phyloP scores from a whole-genome alignment of 2,888 invertebrate genomes.

The Heteropelma amictum region DNA sequence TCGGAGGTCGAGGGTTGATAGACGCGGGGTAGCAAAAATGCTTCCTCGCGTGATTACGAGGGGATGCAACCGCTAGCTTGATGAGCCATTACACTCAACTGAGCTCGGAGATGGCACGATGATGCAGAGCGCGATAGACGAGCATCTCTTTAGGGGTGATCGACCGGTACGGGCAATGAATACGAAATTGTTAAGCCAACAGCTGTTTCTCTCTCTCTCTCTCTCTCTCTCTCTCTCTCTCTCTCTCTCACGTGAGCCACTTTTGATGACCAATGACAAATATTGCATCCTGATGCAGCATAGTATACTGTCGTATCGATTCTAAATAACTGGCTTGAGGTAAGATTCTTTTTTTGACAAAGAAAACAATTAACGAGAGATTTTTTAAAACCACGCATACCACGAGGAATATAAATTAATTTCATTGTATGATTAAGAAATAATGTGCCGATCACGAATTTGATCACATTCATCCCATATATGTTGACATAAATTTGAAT shows the following conservation, averaged over 20 bases:
- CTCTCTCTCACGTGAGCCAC: not conserved
- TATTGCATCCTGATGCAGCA: not conserved
- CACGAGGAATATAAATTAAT: too few species aligned
- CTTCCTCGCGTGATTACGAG: constrained; percentile 50
- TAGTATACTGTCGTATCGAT: too few species aligned
- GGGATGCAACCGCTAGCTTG: constrained; percentile 53
- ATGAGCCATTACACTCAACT: constrained; percentile 64
- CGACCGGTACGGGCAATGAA: constrained; percentile 69
- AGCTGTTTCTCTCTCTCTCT: not conserved
- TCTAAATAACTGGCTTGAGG: too few species aligned
- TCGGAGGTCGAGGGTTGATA: constrained; percentile 41
- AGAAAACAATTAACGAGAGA: not conserved
- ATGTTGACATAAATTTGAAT: too few species aligned
- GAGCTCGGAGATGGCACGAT: constrained; percentile 41
- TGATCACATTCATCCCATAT: too few species aligned
- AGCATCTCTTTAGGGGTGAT: constrained; percentile 67
- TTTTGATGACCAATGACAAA: not conserved
- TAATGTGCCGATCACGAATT: too few species aligned
- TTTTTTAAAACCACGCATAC: not conserved
- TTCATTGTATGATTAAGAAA: too few species aligned
- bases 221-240: not conserved
- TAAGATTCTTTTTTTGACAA: too few species aligned
- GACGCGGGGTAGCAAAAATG: constrained; percentile 24
- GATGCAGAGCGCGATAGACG: constrained; percentile 39
- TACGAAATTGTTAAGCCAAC: constrained; percentile 64